A percentile compares a stretch with the other conserved stretches of the same genome.
Evolutionary conservation across 2,888 invertebrate species (phyloP).

Genomic region (Minunthozetes semirufus): DNA sequence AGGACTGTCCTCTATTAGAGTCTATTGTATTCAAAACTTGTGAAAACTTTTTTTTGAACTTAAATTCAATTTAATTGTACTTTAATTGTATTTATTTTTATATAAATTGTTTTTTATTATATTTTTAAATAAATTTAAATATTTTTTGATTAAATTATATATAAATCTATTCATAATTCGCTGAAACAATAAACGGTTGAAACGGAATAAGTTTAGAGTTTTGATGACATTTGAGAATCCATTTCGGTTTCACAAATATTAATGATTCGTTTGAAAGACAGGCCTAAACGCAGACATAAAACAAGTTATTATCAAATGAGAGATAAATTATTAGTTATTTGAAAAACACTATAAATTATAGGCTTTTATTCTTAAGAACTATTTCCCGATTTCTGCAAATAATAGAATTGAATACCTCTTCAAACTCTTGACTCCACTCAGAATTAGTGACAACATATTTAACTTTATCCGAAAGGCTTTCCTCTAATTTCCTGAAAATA

Average conservation of each 20-base stretch:
- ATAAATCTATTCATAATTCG: background rate
- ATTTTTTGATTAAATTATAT: background rate
- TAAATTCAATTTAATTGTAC: no score
- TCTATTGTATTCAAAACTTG: no score
- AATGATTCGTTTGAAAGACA: background rate
- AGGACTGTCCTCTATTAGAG: no score
- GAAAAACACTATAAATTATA: no score
- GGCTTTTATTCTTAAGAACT: no score
- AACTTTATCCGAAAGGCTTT: background rate
- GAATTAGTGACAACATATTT: background rate
- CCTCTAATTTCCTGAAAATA: background rate
- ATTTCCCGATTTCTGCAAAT: background rate
- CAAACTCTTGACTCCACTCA: background rate
- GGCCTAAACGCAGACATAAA: background rate
- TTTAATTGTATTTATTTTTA: no score
- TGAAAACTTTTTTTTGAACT: no score
- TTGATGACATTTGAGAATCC: slow-evolving; percentile 9
- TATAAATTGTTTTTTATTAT: no score
- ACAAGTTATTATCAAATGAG: no score
- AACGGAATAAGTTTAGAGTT: slow-evolving; percentile 8
- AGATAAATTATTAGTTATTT: no score
- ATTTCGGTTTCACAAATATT: slow-evolving; percentile 5
- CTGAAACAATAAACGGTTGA: slow-evolving; percentile 6
- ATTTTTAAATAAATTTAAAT: background rate
- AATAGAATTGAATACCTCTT: background rate